These are phyloP conservation scores for Lithophane leautieri DNA, from an alignment of 2,888 invertebrate genomes.

Conservation along the genomic window DNA sequence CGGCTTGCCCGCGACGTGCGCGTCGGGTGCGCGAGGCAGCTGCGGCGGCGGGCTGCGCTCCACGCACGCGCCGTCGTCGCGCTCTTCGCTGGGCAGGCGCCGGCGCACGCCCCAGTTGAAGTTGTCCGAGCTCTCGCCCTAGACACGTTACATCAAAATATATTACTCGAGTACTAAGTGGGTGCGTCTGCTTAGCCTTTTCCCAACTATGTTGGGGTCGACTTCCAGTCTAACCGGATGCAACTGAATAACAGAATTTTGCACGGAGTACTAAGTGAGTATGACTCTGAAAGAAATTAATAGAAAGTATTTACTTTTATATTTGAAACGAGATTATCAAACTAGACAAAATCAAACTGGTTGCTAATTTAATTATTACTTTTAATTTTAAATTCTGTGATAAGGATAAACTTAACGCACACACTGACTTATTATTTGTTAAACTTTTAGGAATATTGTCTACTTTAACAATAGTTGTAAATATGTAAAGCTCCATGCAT, in stretches of 20 bases:
- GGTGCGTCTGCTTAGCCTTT: background rate
- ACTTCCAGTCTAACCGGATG: too few species aligned
- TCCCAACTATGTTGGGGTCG: too few species aligned
- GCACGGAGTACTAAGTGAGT: background rate
- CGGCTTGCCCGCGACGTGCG: conserved; percentile 71
- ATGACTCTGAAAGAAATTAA: background rate
- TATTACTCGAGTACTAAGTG: background rate
- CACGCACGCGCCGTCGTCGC: conserved; percentile 73
- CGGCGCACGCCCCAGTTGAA: conserved; percentile 99
- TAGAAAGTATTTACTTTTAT: background rate
- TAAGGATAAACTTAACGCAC: too few species aligned
- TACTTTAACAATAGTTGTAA: too few species aligned
- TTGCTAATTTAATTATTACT: too few species aligned
- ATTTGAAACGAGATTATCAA: background rate
- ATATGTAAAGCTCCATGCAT: too few species aligned
- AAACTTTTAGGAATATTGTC: too few species aligned
- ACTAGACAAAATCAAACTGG: too few species aligned
- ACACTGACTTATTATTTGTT: too few species aligned
- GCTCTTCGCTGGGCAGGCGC: conserved; percentile 94
- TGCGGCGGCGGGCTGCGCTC: conserved; percentile 81
- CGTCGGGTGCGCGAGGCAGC: conserved; percentile 70
- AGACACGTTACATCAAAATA: background rate
- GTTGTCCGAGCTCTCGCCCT: conserved; percentile 98
- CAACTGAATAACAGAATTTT: background rate
- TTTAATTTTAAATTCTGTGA: too few species aligned